Base-by-base conservation (phyloP, 2,797 vertebrate genomes). In the Pseudotriccus pelzelni region DNA sequence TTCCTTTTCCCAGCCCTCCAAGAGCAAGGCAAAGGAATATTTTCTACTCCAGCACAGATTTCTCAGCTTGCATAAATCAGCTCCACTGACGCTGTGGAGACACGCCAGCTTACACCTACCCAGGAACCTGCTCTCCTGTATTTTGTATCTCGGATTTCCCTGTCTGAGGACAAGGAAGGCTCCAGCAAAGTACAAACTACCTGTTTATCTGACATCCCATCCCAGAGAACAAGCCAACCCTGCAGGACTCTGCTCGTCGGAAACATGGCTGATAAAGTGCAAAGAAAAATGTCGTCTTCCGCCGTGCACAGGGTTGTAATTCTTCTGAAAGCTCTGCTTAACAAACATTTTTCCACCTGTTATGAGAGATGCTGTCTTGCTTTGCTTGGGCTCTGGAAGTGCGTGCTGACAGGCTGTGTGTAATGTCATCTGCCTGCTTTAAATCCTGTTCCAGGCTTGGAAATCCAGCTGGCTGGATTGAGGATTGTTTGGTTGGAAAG, bases 271-370 rank as follows among this genome's bases (percentile, higher is more conserved):
- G 86, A 84, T 28, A 53, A 79, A 91, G 68, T 1, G 12, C 49
- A 55, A 90, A 50, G 67, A 4, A 15, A 93, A 77, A 36, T 1
- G 2, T 10, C 0, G 1, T 5, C 68, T 93, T 94, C 75, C 53
- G 27, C 79, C 32, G 37, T 1, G 4, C 3, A 12, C 2, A 2
- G 0, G 1, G 30, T 21, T 24, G 77, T 70, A 63, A 81, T 47
- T 90, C 90, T 93, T 86, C 88, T 2, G 1, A 90, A 84, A 90
- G 37, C 52, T 76, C 63, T 23, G 30, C 91, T 78, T 64, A 30
- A 67, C 66, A 60, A 56, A 32, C 30, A 10, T 78, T 85, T 95
- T 96, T 83, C 72, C 88, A 82, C 96, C 96, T 91, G 86, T 73
- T 68, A 14, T 4, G 2, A 69, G 50, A n/a, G 43, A 62, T 36